These are phyloP conservation scores for Notarius quadriscutis DNA, from an alignment of 2,113 vertebrate species.

Conservation along the genomic window DNA sequence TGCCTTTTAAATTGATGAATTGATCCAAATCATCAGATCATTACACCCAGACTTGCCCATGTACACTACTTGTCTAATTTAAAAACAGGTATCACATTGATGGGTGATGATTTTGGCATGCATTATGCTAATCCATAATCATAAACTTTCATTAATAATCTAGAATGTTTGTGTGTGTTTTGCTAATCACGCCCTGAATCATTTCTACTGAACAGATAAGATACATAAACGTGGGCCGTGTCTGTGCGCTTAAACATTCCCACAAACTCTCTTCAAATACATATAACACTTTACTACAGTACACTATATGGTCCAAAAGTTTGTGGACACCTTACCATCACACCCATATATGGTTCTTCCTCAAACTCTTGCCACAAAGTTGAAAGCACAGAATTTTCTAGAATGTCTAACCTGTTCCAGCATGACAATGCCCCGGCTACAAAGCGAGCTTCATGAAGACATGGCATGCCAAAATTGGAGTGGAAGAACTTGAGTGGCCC, in stretches of 20 bases:
- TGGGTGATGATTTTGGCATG: background rate
- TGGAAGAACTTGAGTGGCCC: too few species aligned
- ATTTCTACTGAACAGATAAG: background rate
- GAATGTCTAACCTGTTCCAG: background rate
- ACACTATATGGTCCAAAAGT: background rate
- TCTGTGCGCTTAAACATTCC: background rate
- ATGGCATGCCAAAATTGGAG: too few species aligned
- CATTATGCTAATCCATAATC: background rate
- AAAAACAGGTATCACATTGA: background rate
- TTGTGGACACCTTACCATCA: background rate
- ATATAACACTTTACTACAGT: background rate
- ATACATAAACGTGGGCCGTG: background rate
- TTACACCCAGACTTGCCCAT: background rate
- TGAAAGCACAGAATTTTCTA: too few species aligned
- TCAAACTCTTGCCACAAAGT: too few species aligned
- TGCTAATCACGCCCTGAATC: background rate
- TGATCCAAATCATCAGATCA: background rate
- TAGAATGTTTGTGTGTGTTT: background rate
- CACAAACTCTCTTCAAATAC: background rate
- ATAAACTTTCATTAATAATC: background rate
- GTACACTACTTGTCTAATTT: background rate
- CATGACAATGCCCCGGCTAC: background rate
- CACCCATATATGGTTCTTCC: too few species aligned
- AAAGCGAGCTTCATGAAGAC: too few species aligned
- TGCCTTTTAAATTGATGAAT: too few species aligned